Evolutionary conservation across 1,140 invertebrate species (phyloP), one percentile per base, ranked within the genome.

Genomic region (Ditylenchus dipsaci): DNA sequence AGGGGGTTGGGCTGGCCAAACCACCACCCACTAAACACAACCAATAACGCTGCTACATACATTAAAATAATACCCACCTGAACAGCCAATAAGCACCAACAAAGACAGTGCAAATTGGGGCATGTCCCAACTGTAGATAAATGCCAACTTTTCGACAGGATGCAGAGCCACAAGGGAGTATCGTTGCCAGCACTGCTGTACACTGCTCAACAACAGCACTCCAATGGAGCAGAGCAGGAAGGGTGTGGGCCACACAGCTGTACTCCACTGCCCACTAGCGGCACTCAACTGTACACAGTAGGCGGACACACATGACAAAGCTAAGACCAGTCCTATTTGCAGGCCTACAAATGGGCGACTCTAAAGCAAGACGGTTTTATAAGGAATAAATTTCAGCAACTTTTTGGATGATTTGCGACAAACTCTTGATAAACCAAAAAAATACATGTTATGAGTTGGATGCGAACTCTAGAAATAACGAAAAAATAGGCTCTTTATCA

Each of bases 71-170:
- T 8, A 53, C n/a, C 21, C 1, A 65, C 26, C 5, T 19, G 43
- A 57, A 58, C 49, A 8, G 17, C 17, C 27, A 65, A 56, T 53
- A 15, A 53, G n/a, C n/a, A 53, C 49, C 49, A 62, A 21, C 60
- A 61, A 1, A 62, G 23, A 62, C 60, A 26, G n/a, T 19, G 42
- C 7, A 47, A 65, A 29, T 1, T 29, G 15, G 49, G 3, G 42
- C 38, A 11, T 11, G 38, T 64, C 38, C 15, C 45, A 21, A 26
- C 15, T 65, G 19, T 65, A 59, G 43, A 56, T 65, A 38, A 65
- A 65, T 17, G 67, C 71, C 60, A 76, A 42, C 53, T 76, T 76
- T 57, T 76, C 75, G 29, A 65, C 60, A 17, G 75, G 75, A 65
- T 76, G 75, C 26, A 76, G 43, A 13, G 75, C 71, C n/a, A 74